phyloP scores from a whole-genome alignment of 2,888 invertebrate genomes.

The Teleogryllus oceanicus region DNA sequence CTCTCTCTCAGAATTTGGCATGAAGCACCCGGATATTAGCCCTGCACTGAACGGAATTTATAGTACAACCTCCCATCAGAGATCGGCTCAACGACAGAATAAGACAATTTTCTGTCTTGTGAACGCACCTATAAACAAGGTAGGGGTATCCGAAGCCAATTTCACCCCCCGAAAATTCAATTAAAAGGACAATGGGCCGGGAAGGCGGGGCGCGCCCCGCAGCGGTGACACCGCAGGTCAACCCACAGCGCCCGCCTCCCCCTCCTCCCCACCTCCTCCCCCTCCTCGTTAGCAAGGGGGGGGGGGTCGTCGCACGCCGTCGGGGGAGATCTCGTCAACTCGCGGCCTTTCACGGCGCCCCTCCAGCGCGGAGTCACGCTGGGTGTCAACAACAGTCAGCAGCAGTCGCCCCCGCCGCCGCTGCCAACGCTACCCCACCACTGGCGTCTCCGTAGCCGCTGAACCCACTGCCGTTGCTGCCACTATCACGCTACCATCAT shows the following conservation, averaged over 20 bases:
- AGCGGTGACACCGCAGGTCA: too few species aligned
- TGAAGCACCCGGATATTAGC: too few species aligned
- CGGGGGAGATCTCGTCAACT: not conserved
- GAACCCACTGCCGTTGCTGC: too few species aligned
- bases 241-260: not conserved
- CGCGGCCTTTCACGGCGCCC: not conserved
- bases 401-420: not conserved
- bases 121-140: too few species aligned
- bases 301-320: not conserved
- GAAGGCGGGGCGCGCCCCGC: not conserved
- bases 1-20: too few species aligned
- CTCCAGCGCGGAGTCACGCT: not conserved
- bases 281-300: not conserved
- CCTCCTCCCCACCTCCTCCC: not conserved
- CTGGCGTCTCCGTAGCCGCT: too few species aligned
- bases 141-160: too few species aligned
- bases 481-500: too few species aligned
- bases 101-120: too few species aligned
- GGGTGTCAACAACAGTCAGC: conserved; percentile 1
- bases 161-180: not conserved
- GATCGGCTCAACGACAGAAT: too few species aligned
- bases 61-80: too few species aligned
- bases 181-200: not conserved
- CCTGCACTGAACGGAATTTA: too few species aligned
- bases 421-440: not conserved